phyloP scores from a whole-genome alignment of 2,113 vertebrate genomes.

The Centropristis striata region DNA sequence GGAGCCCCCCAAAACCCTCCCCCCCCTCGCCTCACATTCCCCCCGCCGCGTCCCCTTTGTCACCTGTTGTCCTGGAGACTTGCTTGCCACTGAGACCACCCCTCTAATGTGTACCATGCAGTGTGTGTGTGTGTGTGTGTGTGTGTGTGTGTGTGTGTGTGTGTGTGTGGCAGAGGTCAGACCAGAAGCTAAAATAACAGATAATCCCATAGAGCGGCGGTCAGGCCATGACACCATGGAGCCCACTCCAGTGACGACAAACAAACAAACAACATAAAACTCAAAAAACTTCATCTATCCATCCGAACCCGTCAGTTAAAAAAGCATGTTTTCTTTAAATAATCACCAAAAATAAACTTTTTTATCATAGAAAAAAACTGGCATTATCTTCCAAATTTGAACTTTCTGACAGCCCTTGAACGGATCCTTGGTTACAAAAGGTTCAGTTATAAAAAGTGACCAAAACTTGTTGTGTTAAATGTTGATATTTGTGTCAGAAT shows the following conservation, averaged over 20 bases:
- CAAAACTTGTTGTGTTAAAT: too few relatives aligned
- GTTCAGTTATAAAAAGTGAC: too few relatives aligned
- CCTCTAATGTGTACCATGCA: conserved; percentile 48
- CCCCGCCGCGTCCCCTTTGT: conserved; percentile 80
- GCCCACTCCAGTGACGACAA: background rate
- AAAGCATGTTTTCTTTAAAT: too few relatives aligned
- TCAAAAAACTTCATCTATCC: too few relatives aligned
- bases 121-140: conserved; percentile 24
- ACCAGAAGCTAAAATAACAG: conserved; percentile 79
- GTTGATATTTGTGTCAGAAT: too few relatives aligned
- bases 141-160: conserved; percentile 48
- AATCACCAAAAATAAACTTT: too few relatives aligned
- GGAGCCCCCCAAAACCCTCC: conserved; percentile 47
- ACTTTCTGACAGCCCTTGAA: too few relatives aligned
- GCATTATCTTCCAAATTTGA: too few relatives aligned
- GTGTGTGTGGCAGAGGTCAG: conserved; percentile 64
- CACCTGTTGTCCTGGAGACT: conserved; percentile 86
- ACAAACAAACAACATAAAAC: too few relatives aligned
- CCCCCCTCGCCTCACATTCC: conserved; percentile 73
- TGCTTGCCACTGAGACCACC: conserved; percentile 72
- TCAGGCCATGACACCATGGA: conserved; percentile 55
- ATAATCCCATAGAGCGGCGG: conserved; percentile 58
- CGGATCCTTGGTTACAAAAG: too few relatives aligned
- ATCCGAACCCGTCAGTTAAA: too few relatives aligned
- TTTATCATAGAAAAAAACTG: too few relatives aligned